Evolutionary conservation across 2,888 invertebrate genomes (phyloP), one percentile per base, ranked within the genome.

Genomic region (Camponotus fellah): DNA sequence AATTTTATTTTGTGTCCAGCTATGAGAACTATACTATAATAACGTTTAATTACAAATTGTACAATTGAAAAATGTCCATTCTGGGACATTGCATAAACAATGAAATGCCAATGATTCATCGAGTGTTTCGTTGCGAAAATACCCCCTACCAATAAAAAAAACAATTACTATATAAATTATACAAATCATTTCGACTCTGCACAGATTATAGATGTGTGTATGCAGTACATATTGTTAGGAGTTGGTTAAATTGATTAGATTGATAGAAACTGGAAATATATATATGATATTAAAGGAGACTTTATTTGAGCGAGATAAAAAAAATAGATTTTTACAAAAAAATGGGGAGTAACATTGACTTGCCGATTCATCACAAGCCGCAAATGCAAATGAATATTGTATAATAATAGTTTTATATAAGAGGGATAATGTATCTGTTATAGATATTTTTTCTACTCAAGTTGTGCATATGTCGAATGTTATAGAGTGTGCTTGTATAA

Each of bases 371-470:
- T 77, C 82, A 84, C 82, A 77, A 86, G 71, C 77, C 71, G 79
- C 58, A 88, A 89, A 87, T 89, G 77, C 87, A 90, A 89, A 91
- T 89, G 89, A 86, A 89, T 87, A 91, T 86, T 86, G 87, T 89
- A 87, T 89, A 92, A 92, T 91, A 79, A 91, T 92, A 93, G 90
- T 92, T 93, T 92, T 92, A 84, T 93, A 92, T 91, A 87, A 92
- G 89, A 86, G 87, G 87, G 88, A 91, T 93, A 83, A 90, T 92
- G 88, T 92, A 91, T 92, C 91, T 92, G 92, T 92, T 92, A 91
- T 91, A 93, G 90, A 92, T 93, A 92, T 93, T 92, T 93, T 92
- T 93, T 92, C 92, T 93, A 93, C 91, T 91, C 91, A 86, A 93
- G 87, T 91, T 91, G 91, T 89, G 91, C 89, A 91, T 92, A 91